Conservation (phyloP, 2,888 invertebrate genomes). For the Drosophila paucipuncta region DNA sequence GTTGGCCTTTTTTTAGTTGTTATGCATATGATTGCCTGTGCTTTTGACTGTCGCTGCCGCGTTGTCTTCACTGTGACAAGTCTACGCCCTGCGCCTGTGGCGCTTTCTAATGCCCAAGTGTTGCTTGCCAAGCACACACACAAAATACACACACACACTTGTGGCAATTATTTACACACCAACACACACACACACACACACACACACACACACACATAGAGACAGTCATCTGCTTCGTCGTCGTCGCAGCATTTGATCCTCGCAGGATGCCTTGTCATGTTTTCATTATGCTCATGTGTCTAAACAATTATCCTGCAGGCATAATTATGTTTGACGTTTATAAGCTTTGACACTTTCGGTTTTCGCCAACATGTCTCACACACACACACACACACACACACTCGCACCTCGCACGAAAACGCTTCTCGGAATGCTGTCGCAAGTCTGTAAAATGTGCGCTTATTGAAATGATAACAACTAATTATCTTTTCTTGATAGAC, state of each 20-base stretch:
- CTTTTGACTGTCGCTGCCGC: slow-evolving; percentile 20
- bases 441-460: slow-evolving; percentile 27
- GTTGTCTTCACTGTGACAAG: slow-evolving; percentile 1
- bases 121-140: slow-evolving; percentile 28
- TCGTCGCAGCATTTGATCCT: slow-evolving; percentile 66
- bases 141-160: slow-evolving; percentile 1
- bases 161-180: slow-evolving; percentile 39
- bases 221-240: slow-evolving; percentile 1
- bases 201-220: slow-evolving; percentile 1
- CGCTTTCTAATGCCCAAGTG: slow-evolving; percentile 64
- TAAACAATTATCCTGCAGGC: slow-evolving; percentile 82
- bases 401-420: background rate
- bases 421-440: background rate
- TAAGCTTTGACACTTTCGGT: slow-evolving; percentile 82
- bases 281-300: slow-evolving; percentile 82
- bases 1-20: background rate
- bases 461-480: slow-evolving; percentile 63
- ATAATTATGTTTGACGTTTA: slow-evolving; percentile 82
- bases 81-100: slow-evolving; percentile 55
- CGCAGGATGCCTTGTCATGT: slow-evolving; percentile 80
- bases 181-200: slow-evolving; percentile 1
- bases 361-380: slow-evolving; percentile 68
- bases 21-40: slow-evolving; percentile 20
- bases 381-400: slow-evolving; percentile 26
- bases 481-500: slow-evolving; percentile 38